Conservation (phyloP, 2,113 vertebrate genomes). For the Hystrix brachyura region DNA sequence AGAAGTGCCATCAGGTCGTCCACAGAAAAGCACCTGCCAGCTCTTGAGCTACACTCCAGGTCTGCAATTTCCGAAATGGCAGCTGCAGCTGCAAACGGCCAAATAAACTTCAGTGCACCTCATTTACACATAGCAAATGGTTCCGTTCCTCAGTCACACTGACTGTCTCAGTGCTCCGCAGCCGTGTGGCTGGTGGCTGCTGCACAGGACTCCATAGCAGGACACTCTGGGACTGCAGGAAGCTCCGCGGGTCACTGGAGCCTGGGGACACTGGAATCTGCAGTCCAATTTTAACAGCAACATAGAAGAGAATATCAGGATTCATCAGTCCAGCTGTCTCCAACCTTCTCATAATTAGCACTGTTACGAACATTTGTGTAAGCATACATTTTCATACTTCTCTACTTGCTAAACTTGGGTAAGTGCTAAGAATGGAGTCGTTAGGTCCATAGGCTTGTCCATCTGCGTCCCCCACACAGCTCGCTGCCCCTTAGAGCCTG, state of each 20-base stretch:
- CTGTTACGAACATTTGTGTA: background rate
- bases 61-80: background rate
- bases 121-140: background rate
- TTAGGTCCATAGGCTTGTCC: background rate
- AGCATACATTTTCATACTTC: background rate
- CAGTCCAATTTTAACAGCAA: background rate
- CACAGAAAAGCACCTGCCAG: background rate
- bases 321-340: no score
- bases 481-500: background rate
- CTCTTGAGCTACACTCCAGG: background rate
- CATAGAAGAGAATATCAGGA: background rate
- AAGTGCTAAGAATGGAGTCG: background rate
- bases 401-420: background rate
- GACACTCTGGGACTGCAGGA: background rate
- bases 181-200: background rate
- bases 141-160: background rate
- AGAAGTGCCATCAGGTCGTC: background rate
- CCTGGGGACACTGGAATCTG: background rate
- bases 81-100: background rate
- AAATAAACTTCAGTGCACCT: background rate
- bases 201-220: background rate
- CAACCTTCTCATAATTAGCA: background rate
- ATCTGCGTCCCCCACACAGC: background rate
- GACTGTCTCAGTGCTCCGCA: background rate
- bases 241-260: background rate